Base-by-base conservation (phyloP, 64 coral and sea anemone species). In the Dendronephthya gigantea region DNA sequence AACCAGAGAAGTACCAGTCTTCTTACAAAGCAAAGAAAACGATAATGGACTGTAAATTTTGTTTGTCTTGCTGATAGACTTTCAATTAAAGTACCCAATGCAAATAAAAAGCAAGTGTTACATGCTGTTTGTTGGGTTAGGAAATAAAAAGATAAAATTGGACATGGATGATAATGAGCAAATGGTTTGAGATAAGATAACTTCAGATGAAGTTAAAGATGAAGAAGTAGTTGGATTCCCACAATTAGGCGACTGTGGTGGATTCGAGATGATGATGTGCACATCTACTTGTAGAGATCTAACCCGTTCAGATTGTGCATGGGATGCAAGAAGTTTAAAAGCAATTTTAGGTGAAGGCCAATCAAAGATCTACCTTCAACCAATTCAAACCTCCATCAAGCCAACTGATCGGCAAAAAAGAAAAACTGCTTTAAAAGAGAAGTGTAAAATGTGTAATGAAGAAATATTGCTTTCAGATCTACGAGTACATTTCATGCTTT, bases 211-310 rank as follows among this genome's bases (percentile, higher is more conserved):
- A 48, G 62, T 43, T 59, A 74, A 86, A 41, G 45, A 40, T 82
- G 84, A 84, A 10, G 41, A 82, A 30, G 9, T 32, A 9, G 86
- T 35, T 31, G 68, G 69, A 31, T 90, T 90, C 45, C 83, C 83
- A 7, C 47, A 90, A 40, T 41, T 86, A 10, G 40, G 66, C 14
- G 84, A 90, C 29, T 58, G 38, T 2, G 85, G 85, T 25, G 84
- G 84, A 1, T 90, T 90, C 36, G 84, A 91, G 30, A 83, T 87
- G 50, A 16, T 91, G 14, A 35, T 79, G 48, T 94, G 88, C 49
- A 29, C 55, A 13, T 37, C 66, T 7, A 88, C 87, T 40, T 90
- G 82, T 0, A 74, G 68, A 51, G 68, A 93, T 23, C 25, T 62
- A 62, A 27, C 0, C 25, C 55, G 19, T 27, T 7, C 25, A 23